Conservation (phyloP, 2,888 invertebrate species). For the Pyrrhosoma nymphula region DNA sequence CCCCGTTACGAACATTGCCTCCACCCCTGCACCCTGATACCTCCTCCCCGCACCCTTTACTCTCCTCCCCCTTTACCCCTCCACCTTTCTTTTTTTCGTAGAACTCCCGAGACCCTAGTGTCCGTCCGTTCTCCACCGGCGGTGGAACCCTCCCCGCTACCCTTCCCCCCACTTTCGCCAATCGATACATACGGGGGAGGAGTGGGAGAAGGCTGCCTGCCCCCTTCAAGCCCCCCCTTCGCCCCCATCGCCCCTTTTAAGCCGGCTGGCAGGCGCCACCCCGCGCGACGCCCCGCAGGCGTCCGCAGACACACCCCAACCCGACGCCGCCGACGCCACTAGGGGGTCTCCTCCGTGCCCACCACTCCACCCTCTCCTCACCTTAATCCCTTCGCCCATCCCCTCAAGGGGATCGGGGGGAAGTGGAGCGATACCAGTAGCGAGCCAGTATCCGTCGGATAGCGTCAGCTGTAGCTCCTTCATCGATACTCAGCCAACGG, state of each 20-base stretch:
- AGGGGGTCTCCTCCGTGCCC: not conserved
- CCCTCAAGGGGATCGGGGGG: not conserved
- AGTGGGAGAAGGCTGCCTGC: no score
- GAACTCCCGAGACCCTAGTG: not conserved
- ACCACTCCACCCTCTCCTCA: not conserved
- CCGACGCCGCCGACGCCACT: not conserved
- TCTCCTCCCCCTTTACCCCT: not conserved
- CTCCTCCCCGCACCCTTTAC: not conserved
- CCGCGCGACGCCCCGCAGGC: not conserved
- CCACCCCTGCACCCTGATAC: not conserved
- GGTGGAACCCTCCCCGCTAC: not conserved
- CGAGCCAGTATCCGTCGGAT: no score
- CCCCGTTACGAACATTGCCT: not conserved
- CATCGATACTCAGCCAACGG: no score
- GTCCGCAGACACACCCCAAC: not conserved
- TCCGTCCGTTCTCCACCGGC: not conserved
- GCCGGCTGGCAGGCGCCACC: conserved; percentile 14
- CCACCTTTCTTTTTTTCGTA: not conserved
- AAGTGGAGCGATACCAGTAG: no score
- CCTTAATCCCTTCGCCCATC: not conserved
- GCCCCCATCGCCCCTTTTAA: not conserved
- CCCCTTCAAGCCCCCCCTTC: no score
- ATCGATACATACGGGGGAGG: not conserved
- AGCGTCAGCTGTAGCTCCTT: no score
- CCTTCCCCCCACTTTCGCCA: not conserved